Conservation (phyloP, 2,888 invertebrate species). For the Aplocera efformata region DNA sequence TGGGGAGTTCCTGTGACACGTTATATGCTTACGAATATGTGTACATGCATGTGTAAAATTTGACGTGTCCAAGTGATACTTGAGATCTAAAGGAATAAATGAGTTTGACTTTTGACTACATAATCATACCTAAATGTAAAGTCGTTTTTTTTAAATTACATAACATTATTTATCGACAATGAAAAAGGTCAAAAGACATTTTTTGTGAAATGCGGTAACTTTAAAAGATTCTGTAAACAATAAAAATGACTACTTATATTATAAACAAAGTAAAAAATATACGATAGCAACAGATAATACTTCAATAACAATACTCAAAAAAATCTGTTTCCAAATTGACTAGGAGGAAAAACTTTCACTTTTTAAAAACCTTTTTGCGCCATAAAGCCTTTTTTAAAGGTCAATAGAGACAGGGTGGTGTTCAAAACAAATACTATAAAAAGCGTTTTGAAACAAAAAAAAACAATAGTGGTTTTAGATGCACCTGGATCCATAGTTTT, state of each 20-base stretch:
- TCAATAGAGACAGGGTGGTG: conserved; percentile 11
- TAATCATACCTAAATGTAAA: too few relatives aligned
- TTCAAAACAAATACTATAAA: conserved; percentile 55
- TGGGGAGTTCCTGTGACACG: too few relatives aligned
- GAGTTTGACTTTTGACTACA: too few relatives aligned
- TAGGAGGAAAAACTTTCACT: conserved; percentile 58
- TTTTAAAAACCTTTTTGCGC: conserved; percentile 43
- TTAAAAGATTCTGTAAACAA: neutral
- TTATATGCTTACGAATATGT: too few relatives aligned
- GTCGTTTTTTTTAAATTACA: too few relatives aligned
- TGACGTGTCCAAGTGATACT: too few relatives aligned
- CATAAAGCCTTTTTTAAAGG: conserved; percentile 7
- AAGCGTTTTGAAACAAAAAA: conserved; percentile 40
- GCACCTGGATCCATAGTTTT: conserved; percentile 72
- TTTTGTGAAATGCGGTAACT: conserved; percentile 22
- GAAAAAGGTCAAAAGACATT: conserved; percentile 32
- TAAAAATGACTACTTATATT: neutral
- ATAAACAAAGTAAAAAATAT: conserved; percentile 3
- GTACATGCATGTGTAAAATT: too few relatives aligned
- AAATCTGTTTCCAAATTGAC: conserved; percentile 6
- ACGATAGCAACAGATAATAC: conserved; percentile 8
- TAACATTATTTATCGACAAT: too few relatives aligned
- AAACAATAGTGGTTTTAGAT: conserved; percentile 52
- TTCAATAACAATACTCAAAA: conserved; percentile 8
- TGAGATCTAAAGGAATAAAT: too few relatives aligned